Percentiles rank a stretch among this genome's conserved stretches.
Conservation (phyloP, 2,797 vertebrate species). For the Syngnathus acus region DNA sequence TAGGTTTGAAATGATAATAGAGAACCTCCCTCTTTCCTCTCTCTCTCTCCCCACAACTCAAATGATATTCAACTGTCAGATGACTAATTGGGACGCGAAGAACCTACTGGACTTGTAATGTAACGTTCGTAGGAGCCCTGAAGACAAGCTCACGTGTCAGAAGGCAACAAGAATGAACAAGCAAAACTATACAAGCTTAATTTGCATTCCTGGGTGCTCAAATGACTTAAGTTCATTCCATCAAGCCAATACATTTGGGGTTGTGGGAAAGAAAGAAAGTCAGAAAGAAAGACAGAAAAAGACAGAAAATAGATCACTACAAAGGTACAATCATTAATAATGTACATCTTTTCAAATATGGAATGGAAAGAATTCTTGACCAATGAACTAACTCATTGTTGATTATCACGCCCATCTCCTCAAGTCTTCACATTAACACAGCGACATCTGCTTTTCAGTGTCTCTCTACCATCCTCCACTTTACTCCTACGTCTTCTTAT, state of each 20-base stretch:
- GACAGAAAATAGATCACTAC: too few relatives aligned
- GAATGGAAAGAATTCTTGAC: not conserved
- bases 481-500: conserved; percentile 14
- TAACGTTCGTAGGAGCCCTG: conserved; percentile 49
- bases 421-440: not conserved
- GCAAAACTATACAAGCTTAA: conserved; percentile 18
- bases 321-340: not conserved
- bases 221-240: not conserved
- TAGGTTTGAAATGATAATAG: too few relatives aligned
- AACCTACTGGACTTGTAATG: not conserved
- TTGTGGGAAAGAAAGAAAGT: not conserved
- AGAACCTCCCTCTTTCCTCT: too few relatives aligned
- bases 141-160: conserved; percentile 44
- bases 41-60: conserved; percentile 38
- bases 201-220: not conserved
- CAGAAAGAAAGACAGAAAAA: not conserved
- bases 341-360: conserved; percentile 3
- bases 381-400: not conserved
- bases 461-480: conserved; percentile 33
- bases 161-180: conserved; percentile 52
- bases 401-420: not conserved
- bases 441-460: conserved; percentile 28
- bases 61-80: conserved; percentile 14
- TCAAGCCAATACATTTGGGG: not conserved
- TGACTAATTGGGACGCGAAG: too few relatives aligned